A percentile compares a stretch with the other conserved stretches of the same genome.
Evolutionary conservation across 2,113 vertebrate genomes (phyloP).

Genomic region (Dasyornis broadbenti): DNA sequence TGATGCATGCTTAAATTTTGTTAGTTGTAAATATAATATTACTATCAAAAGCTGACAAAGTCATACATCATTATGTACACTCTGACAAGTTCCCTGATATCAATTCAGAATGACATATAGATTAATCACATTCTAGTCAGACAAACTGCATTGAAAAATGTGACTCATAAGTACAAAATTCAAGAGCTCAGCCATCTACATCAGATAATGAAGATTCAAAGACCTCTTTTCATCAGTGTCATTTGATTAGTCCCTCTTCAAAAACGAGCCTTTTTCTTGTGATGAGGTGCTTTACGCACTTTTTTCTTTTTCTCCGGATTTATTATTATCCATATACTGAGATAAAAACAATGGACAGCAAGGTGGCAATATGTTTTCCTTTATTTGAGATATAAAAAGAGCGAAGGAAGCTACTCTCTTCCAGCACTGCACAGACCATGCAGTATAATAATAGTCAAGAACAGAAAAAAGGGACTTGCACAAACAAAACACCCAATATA

Average conservation of each 20-base stretch:
- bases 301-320: background rate
- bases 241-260: background rate
- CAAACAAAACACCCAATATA: background rate
- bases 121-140: slow-evolving; percentile 38
- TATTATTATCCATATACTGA: background rate
- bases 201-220: slow-evolving; percentile 43
- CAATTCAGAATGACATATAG: slow-evolving; percentile 41
- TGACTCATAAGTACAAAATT: slow-evolving; percentile 20
- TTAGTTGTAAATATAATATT: slow-evolving; percentile 33
- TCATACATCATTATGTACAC: slow-evolving; percentile 25
- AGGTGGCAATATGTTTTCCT: background rate
- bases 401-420: background rate
- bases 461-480: background rate
- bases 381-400: background rate
- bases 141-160: slow-evolving; percentile 41
- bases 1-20: slow-evolving; percentile 23
- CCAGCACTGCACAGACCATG: background rate
- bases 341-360: background rate
- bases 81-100: background rate
- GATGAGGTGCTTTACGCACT: background rate
- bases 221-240: background rate
- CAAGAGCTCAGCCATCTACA: background rate
- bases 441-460: background rate
- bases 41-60: slow-evolving; percentile 1
- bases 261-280: background rate